Conservation (phyloP, 2,113 vertebrate species). For the Cyphomyrus plagiostoma region DNA sequence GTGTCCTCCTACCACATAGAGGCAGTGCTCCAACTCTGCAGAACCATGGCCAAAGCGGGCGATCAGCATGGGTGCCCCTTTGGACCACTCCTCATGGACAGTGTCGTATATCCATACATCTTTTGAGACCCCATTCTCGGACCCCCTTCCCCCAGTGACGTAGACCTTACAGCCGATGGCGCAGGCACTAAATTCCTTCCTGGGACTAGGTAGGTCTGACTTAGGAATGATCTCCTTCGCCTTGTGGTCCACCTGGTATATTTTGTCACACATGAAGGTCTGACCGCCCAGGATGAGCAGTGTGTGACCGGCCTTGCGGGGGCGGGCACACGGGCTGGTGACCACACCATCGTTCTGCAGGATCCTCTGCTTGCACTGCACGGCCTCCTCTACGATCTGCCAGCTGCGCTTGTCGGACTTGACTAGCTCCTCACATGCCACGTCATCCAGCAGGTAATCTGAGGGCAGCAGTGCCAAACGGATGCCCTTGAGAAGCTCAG, state of each 20-base stretch:
- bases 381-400: constrained; percentile 78
- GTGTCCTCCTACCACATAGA: constrained; percentile 88
- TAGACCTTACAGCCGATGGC: constrained; percentile 92
- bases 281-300: constrained; percentile 87
- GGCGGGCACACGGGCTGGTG: constrained; percentile 80
- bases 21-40: constrained; percentile 79
- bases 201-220: constrained; percentile 82
- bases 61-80: constrained; percentile 88
- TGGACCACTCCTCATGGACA: constrained; percentile 85
- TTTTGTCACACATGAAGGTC: constrained; percentile 96
- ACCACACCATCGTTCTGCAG: constrained; percentile 82
- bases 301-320: constrained; percentile 85
- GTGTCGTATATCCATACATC: constrained; percentile 95
- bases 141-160: constrained; percentile 83
- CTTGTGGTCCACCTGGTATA: constrained; percentile 91
- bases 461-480: constrained; percentile 83
- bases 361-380: constrained; percentile 80
- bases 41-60: constrained; percentile 90
- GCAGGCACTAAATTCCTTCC: constrained; percentile 92
- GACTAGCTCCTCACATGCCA: constrained; percentile 78
- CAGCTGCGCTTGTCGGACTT: constrained; percentile 72
- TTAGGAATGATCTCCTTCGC: constrained; percentile 93
- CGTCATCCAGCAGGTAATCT: constrained; percentile 74
- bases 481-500: constrained; percentile 74
- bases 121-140: constrained; percentile 88